Conservation (phyloP, 2,888 invertebrate genomes). For the Bellardia bayeri region DNA sequence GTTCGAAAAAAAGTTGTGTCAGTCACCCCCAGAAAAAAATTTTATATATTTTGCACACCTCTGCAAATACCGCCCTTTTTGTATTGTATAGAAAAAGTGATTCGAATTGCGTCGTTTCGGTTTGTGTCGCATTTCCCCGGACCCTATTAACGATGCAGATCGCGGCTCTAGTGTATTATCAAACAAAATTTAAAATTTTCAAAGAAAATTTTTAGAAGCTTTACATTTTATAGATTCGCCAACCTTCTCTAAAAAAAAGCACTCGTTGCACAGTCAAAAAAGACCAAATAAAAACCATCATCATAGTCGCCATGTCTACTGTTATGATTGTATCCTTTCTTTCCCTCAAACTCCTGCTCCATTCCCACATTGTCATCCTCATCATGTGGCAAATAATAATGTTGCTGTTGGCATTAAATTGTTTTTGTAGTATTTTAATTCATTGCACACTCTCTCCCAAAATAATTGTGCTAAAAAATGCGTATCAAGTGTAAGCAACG, state of each 20-base stretch:
- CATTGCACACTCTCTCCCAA: constrained; percentile 10
- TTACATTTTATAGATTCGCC: background rate
- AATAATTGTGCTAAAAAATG: constrained; percentile 38
- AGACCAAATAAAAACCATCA: background rate
- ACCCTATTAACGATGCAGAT: too few relatives aligned
- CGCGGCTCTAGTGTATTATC: too few relatives aligned
- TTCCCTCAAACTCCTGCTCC: background rate
- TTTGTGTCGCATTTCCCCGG: too few relatives aligned
- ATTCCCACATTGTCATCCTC: background rate
- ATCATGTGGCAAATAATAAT: constrained; percentile 13
- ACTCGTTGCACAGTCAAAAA: background rate
- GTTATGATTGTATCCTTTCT: background rate
- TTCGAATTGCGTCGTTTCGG: too few relatives aligned
- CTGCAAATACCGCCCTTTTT: too few relatives aligned
- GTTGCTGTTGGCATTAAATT: constrained; percentile 26
- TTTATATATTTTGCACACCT: too few relatives aligned
- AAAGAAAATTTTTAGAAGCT: background rate
- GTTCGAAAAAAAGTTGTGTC: too few relatives aligned
- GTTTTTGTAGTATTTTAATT: constrained; percentile 37
- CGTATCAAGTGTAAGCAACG: constrained; percentile 4
- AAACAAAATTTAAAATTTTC: background rate
- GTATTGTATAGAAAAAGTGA: too few relatives aligned
- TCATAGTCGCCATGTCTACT: background rate
- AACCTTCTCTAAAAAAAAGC: background rate
- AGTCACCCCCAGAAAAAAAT: too few relatives aligned